Conservation (phyloP, 2,113 vertebrate genomes). For the Tenebrosternarchus preto region DNA sequence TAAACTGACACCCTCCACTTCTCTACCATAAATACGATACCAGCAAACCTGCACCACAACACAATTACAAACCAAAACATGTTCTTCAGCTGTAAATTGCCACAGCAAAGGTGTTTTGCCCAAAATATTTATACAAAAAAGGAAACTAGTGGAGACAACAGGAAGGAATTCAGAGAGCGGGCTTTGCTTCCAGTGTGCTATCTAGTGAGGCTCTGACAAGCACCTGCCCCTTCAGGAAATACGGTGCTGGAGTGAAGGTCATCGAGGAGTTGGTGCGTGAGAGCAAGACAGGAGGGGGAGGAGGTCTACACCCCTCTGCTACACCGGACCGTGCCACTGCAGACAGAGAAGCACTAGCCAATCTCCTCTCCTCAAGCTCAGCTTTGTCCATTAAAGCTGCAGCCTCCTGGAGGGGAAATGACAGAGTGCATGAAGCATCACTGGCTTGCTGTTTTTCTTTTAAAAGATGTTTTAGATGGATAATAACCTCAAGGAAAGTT, state of each 20-base stretch:
- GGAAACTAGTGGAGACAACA: background rate
- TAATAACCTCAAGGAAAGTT: slow-evolving; percentile 81
- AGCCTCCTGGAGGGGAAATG: slow-evolving; percentile 76
- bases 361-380: slow-evolving; percentile 78
- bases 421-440: background rate
- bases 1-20: slow-evolving; percentile 72
- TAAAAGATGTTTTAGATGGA: background rate
- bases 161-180: background rate
- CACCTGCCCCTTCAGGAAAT: slow-evolving; percentile 81
- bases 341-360: slow-evolving; percentile 65
- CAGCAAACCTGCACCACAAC: slow-evolving; percentile 78
- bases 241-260: slow-evolving; percentile 82
- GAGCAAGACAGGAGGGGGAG: slow-evolving; percentile 84
- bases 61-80: background rate
- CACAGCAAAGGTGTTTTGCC: background rate
- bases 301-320: slow-evolving; percentile 66
- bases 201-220: background rate
- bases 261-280: slow-evolving; percentile 80
- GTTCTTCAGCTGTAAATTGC: background rate
- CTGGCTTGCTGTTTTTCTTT: background rate
- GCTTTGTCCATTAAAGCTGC: slow-evolving; percentile 80
- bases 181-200: background rate
- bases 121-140: background rate
- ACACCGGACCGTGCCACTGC: slow-evolving; percentile 58
- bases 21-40: slow-evolving; percentile 84